Base-by-base conservation (phyloP, 2,113 vertebrate species). In the Hepsetus odoe region DNA sequence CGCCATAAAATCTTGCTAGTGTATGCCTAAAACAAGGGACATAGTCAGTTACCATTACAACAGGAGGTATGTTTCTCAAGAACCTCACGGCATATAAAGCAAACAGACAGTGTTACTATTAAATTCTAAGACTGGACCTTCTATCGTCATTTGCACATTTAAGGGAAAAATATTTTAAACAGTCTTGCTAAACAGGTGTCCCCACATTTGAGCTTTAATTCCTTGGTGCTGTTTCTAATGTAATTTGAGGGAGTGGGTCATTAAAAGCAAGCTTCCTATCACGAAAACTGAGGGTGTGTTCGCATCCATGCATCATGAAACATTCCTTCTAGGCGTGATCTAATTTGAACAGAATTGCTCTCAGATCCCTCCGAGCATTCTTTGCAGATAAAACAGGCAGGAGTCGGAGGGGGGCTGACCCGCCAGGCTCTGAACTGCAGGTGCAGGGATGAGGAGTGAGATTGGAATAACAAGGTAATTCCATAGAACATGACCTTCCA, bases 391-490 rank as follows among this genome's bases (percentile, higher is more conserved):
- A 79, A 89, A 38, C 59, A 11, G 30, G 59, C 35, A 26, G n/a
- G 40, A 30, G 42, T 22, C 2, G 78, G 32, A 56, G 75, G 22
- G 61, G 28, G 10, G 24, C 22, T 76, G 84, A 85, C 86, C 77
- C 76, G 0, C 24, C 40, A 42, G 58, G 20, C 59, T 55, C 80
- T 78, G 71, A 69, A 74, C n/a, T 70, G 46, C 65, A 62, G 74
- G 80, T 70, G 81, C 75, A 65, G 30, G 78, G 53, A 59, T 82
- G 64, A 8, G 26, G 83, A 79, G 81, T 79, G 64, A 86, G 85
- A 86, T 85, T 89, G 85, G 71, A 88, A 89, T 76, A 68, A 74
- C 76, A 76, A 53, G 58, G 72, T 82, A 82, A 84, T 85, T 87
- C 77, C 68, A 55, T 80, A 66, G 78, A 67, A 35, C 10, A 0